A percentile compares a stretch with the other conserved stretches of the same genome.
Evolutionary conservation across 2,888 invertebrate genomes (phyloP).

Genomic region (Lochmaea capreae): DNA sequence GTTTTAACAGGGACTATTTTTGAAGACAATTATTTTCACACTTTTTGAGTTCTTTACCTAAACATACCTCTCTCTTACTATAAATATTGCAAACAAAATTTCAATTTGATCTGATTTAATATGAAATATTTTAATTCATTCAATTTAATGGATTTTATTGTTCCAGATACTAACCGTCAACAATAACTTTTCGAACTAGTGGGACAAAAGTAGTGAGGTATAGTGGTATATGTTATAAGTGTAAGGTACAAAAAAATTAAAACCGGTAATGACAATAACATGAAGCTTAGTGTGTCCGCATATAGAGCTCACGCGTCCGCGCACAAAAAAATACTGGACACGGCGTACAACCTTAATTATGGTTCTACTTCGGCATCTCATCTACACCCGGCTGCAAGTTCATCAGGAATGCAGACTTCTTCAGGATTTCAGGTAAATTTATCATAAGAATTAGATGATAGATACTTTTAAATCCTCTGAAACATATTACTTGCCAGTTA

Average conservation of each 20-base stretch:
- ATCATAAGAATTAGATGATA: background rate
- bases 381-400: conserved; percentile 62
- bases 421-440: conserved; percentile 68
- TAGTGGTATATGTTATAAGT: conserved; percentile 32
- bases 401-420: conserved; percentile 62
- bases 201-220: conserved; percentile 38
- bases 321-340: conserved; percentile 86
- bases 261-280: conserved; percentile 59
- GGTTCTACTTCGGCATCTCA: conserved; percentile 77
- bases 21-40: too few relatives aligned
- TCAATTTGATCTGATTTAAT: too few relatives aligned
- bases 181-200: background rate
- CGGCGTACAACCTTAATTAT: conserved; percentile 81
- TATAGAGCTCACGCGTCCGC: conserved; percentile 90
- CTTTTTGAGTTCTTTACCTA: too few relatives aligned
- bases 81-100: too few relatives aligned
- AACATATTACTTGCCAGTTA: too few relatives aligned
- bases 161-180: conserved; percentile 36
- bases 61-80: too few relatives aligned
- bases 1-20: too few relatives aligned
- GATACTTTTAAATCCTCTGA: too few relatives aligned
- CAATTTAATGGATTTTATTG: conserved; percentile 6
- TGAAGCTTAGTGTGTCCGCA: conserved; percentile 91
- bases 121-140: background rate
- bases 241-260: conserved; percentile 27